A percentile compares a stretch with the other conserved stretches of the same genome.
Conservation (phyloP, 2,888 invertebrate species). For the Cerastis rubricosa region DNA sequence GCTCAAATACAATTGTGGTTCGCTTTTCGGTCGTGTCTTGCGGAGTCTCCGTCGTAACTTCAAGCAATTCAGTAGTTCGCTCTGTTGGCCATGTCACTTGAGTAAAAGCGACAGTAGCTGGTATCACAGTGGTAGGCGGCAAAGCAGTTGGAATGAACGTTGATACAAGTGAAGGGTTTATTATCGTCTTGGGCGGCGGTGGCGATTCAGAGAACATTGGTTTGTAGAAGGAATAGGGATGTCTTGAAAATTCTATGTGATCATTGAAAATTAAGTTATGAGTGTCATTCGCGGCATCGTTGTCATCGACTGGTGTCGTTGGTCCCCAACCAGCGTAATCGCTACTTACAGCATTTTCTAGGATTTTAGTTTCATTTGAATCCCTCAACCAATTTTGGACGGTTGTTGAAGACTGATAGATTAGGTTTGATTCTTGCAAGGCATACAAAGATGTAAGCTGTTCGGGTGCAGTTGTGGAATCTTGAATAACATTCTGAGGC, state of each 20-base stretch:
- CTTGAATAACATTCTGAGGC: slow-evolving; percentile 69
- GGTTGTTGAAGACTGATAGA: slow-evolving; percentile 92
- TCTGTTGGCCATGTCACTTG: slow-evolving; percentile 73
- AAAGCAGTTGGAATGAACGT: slow-evolving; percentile 82
- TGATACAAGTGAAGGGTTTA: slow-evolving; percentile 71
- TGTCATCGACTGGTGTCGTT: slow-evolving; percentile 83
- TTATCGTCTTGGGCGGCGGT: slow-evolving; percentile 78
- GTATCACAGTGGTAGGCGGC: slow-evolving; percentile 72
- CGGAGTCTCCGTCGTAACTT: slow-evolving; percentile 72
- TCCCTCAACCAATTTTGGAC: slow-evolving; percentile 86
- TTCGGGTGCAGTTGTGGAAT: slow-evolving; percentile 72
- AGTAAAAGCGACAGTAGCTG: slow-evolving; percentile 62
- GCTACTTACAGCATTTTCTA: slow-evolving; percentile 81
- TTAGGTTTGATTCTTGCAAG: slow-evolving; percentile 92
- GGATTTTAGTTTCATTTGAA: slow-evolving; percentile 78
- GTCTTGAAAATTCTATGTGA: slow-evolving; percentile 73
- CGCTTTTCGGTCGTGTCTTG: slow-evolving; percentile 77
- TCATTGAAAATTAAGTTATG: slow-evolving; percentile 84
- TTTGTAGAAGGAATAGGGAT: slow-evolving; percentile 83
- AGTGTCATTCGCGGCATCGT: slow-evolving; percentile 79
- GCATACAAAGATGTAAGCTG: slow-evolving; percentile 85
- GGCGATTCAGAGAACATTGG: slow-evolving; percentile 84
- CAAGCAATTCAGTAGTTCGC: slow-evolving; percentile 69
- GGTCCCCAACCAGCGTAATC: slow-evolving; percentile 89
- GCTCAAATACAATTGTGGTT: slow-evolving; percentile 66